Evolutionary conservation across 2,888 invertebrate genomes (phyloP).

Genomic region (Conus canariensis): DNA sequence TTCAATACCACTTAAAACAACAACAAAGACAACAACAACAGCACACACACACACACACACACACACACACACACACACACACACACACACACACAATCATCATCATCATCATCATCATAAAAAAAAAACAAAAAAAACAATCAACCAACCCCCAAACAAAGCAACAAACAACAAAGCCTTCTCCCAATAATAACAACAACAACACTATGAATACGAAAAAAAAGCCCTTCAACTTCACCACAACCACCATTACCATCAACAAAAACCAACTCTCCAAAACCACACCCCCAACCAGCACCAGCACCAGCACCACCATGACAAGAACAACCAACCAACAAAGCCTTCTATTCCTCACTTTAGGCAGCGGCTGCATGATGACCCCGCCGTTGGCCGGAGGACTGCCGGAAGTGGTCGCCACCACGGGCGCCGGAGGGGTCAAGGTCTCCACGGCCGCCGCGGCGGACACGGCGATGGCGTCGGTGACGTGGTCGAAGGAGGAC

Average conservation of each 20-base stretch:
- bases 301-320: too few relatives aligned
- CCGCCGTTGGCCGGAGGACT: not conserved
- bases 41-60: too few relatives aligned
- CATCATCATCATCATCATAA: too few relatives aligned
- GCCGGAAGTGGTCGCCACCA: not conserved
- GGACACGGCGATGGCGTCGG: conserved; percentile 69
- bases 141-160: not conserved
- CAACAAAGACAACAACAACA: too few relatives aligned
- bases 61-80: too few relatives aligned
- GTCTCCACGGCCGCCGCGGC: conserved; percentile 51
- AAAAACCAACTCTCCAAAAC: too few relatives aligned
- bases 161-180: not conserved
- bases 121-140: not conserved
- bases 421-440: not conserved
- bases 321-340: too few relatives aligned
- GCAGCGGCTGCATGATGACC: not conserved
- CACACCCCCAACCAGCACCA: too few relatives aligned
- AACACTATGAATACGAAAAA: not conserved
- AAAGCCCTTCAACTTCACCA: too few relatives aligned
- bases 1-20: too few relatives aligned
- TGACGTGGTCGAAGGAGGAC: conserved; percentile 58
- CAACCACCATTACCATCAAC: too few relatives aligned
- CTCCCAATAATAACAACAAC: not conserved
- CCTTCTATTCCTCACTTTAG: not conserved
- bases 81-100: too few relatives aligned